Conservation (phyloP, 2,888 invertebrate genomes). For the Sepioteuthis lessoniana region DNA sequence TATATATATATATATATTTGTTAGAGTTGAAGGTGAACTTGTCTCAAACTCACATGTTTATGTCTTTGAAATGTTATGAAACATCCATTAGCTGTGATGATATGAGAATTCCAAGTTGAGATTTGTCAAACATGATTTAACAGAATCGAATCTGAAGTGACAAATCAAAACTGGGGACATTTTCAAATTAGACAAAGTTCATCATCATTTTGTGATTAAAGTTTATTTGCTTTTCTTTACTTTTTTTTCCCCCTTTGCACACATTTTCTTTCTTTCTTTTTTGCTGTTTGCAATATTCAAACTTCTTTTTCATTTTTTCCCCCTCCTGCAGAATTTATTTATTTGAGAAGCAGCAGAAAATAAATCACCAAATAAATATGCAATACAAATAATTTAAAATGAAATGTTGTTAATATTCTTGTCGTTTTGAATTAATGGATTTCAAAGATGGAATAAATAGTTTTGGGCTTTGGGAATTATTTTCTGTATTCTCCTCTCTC, state of each 20-base stretch:
- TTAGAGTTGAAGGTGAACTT: no score
- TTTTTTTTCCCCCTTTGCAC: background rate
- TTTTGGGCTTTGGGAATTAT: background rate
- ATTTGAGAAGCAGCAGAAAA: background rate
- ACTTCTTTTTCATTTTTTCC: background rate
- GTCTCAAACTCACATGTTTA: no score
- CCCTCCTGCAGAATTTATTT: background rate
- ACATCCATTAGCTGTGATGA: background rate
- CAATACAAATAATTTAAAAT: slow-evolving; percentile 13
- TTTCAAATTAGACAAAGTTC: slow-evolving; percentile 25
- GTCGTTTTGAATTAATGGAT: background rate
- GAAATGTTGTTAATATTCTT: slow-evolving; percentile 33
- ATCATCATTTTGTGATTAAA: no score
- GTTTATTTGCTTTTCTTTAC: no score
- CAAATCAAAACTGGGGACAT: slow-evolving; percentile 33
- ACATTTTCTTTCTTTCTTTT: no score
- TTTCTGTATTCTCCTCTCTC: no score
- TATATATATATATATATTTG: no score
- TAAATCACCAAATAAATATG: background rate
- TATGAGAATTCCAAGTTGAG: slow-evolving; percentile 7
- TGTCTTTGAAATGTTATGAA: background rate
- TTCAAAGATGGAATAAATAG: slow-evolving; percentile 33
- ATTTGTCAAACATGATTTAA: slow-evolving; percentile 11
- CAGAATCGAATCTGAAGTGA: background rate
- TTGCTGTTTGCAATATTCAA: background rate